A percentile compares a stretch with the other conserved stretches of the same genome.
Evolutionary conservation across 2,113 vertebrate species (phyloP).

Genomic region (Alosa alosa): DNA sequence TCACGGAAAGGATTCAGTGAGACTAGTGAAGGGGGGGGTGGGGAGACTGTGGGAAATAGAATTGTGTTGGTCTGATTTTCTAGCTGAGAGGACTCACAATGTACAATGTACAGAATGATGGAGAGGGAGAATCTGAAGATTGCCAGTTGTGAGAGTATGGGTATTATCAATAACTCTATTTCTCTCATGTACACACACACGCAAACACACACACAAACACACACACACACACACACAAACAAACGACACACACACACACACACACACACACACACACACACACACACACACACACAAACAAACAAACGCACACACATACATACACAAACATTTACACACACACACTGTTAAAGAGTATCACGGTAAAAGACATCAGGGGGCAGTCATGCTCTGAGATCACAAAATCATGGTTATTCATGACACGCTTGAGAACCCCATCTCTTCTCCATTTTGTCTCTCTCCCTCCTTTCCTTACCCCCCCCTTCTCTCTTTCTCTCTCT

Average conservation of each 20-base stretch:
- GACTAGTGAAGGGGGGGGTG: background rate
- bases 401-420: slow-evolving; percentile 73
- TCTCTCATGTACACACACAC: background rate
- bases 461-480: background rate
- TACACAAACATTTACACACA: background rate
- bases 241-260: background rate
- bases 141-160: background rate
- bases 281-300: background rate
- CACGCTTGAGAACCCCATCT: slow-evolving; percentile 68
- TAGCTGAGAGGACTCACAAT: background rate
- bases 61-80: background rate
- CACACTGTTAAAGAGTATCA: background rate
- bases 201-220: background rate
- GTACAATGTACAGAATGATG: background rate
- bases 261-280: background rate
- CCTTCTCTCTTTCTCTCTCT: slow-evolving; percentile 5
- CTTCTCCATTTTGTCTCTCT: slow-evolving; percentile 38
- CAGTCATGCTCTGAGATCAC: slow-evolving; percentile 72
- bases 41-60: background rate
- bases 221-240: background rate
- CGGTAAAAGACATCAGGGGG: slow-evolving; percentile 51
- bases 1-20: background rate
- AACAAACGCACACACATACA: background rate
- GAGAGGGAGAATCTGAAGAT: background rate
- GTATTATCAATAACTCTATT: background rate